Conservation (phyloP, 2,797 vertebrate genomes). For the Xiphorhynchus erythropygius region DNA sequence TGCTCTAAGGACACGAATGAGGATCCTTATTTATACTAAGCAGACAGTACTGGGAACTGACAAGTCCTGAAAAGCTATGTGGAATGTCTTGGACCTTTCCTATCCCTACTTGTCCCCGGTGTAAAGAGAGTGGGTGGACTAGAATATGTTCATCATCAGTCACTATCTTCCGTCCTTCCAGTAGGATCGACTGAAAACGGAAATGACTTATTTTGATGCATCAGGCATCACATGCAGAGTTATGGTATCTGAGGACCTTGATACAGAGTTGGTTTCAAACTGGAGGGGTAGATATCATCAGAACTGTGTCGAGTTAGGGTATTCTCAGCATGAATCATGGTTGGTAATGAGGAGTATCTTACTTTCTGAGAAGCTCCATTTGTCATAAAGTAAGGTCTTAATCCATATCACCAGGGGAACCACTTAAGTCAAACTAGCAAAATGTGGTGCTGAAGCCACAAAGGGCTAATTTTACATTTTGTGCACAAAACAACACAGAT, state of each 20-base stretch:
- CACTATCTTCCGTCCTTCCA: not conserved
- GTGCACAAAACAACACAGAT: not conserved
- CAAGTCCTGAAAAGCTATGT: not conserved
- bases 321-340: not conserved
- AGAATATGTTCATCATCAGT: not conserved
- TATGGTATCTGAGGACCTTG: not conserved
- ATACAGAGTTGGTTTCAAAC: not conserved
- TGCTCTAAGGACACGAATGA: not conserved
- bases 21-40: not conserved
- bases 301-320: not conserved
- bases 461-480: not conserved
- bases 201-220: not conserved
- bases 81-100: not conserved
- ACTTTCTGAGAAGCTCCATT: not conserved
- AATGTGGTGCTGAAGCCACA: not conserved
- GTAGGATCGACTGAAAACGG: not conserved
- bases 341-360: not conserved
- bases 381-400: not conserved
- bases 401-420: not conserved
- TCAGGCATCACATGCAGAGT: not conserved
- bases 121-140: not conserved
- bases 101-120: no score
- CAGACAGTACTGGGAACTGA: rapidly evolving
- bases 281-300: not conserved
- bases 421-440: not conserved